These are phyloP conservation scores for Pseudochaenichthys georgianus DNA, from an alignment of 2,797 vertebrate genomes.

Conservation along the genomic window DNA sequence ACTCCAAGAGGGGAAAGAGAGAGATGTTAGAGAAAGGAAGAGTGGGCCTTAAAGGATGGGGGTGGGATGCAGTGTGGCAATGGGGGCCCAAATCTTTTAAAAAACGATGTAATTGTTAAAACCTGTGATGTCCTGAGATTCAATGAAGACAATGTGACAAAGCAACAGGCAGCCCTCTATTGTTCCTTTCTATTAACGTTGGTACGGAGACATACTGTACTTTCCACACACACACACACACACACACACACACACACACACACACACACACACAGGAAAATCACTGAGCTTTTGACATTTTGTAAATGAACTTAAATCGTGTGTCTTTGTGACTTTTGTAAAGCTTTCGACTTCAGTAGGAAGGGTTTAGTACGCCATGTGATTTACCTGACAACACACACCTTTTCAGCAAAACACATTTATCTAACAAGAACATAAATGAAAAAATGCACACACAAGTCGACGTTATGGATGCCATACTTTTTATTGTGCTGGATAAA, in stretches of 20 bases:
- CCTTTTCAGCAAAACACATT: not conserved
- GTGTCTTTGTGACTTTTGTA: too few species aligned
- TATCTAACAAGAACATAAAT: not conserved
- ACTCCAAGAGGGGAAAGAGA: constrained; percentile 18
- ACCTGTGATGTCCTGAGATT: constrained; percentile 19
- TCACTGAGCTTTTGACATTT: not conserved
- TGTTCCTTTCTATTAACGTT: not conserved
- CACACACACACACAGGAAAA: not conserved
- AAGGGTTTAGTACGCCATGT: too few species aligned
- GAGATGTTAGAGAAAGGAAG: constrained; percentile 5
- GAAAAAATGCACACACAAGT: constrained; percentile 18
- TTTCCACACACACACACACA: not conserved
- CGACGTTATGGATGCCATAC: constrained; percentile 83
- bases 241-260: too few species aligned
- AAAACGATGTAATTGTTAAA: constrained; percentile 31
- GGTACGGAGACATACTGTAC: not conserved
- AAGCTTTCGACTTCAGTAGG: too few species aligned
- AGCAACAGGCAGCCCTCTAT: not conserved
- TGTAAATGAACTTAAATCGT: too few species aligned
- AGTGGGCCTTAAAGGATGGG: constrained; percentile 32
- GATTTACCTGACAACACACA: not conserved
- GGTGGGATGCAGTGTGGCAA: constrained; percentile 5
- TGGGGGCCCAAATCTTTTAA: not conserved
- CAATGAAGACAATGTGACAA: constrained; percentile 1
- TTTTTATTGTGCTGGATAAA: constrained; percentile 95